Percentiles rank a stretch among this genome's conserved stretches.
Evolutionary conservation across 2,888 invertebrate genomes (phyloP).

Genomic region (Drosophila ustulata): DNA sequence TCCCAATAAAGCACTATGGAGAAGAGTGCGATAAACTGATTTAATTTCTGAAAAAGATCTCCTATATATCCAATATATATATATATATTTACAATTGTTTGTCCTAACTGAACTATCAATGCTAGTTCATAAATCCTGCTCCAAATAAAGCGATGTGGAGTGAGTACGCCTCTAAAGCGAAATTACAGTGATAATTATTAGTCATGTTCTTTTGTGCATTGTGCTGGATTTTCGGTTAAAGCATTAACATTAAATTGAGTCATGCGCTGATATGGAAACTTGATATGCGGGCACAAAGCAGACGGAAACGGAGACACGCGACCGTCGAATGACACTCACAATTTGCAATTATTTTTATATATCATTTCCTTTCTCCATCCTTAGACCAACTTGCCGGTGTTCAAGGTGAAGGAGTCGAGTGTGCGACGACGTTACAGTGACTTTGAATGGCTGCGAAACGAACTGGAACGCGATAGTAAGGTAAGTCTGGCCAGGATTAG

Average conservation of each 20-base stretch:
- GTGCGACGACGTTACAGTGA: slow-evolving; percentile 99
- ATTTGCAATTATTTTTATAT: neutral
- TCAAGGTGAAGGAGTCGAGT: slow-evolving; percentile 99
- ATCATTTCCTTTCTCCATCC: slow-evolving; percentile 34
- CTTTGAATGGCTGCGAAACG: slow-evolving; percentile 99
- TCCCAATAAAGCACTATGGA: too few species aligned
- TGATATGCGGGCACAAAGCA: slow-evolving; percentile 37
- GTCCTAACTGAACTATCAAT: too few species aligned
- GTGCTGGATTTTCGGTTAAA: slow-evolving; percentile 16
- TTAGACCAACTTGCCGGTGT: slow-evolving; percentile 99
- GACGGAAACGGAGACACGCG: slow-evolving; percentile 2
- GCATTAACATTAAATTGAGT: slow-evolving; percentile 51
- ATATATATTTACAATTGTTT: too few species aligned
- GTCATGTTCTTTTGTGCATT: slow-evolving; percentile 55
- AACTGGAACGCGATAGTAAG: slow-evolving; percentile 99
- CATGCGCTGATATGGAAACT: slow-evolving; percentile 53
- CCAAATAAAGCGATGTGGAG: neutral
- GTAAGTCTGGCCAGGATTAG: slow-evolving; percentile 85
- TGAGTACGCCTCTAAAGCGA: slow-evolving; percentile 66
- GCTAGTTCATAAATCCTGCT: too few species aligned
- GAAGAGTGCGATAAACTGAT: too few species aligned
- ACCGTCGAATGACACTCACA: neutral
- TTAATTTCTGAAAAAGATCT: too few species aligned
- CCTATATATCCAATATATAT: too few species aligned
- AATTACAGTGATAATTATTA: slow-evolving; percentile 60